Base-by-base conservation (phyloP, 2,797 vertebrate species). In the Falco concolor region DNA sequence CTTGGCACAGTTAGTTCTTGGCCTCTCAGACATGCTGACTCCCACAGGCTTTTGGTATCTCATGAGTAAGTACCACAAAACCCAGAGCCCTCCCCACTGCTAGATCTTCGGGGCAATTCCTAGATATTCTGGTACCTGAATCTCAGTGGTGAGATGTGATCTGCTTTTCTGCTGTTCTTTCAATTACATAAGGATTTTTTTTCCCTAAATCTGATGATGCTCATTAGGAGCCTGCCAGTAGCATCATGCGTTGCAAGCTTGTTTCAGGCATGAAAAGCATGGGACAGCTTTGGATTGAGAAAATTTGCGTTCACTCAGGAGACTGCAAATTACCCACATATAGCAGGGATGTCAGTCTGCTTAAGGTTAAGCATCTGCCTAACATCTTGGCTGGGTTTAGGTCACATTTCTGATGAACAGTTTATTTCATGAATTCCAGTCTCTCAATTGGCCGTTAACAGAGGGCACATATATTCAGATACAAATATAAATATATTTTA, bases 361-460 rank as follows among this genome's bases (percentile, higher is more conserved):
- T 44, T 38, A 34, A 47, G 64, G n/a, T 56, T 47, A 68, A 87
- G 86, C 89, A 84, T 95, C 89, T 94, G 78, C 83, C 75, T 63
- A 54, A 87, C 65, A 60, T 65, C 56, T 77, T 87, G 75, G 23
- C 47, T 78, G 79, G 61, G 52, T 49, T 82, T 36, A 25, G 65
- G 60, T 74, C 83, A 59, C 75, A 63, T 60, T 95, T 64, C 56
- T 74, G 79, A 75, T 56, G 87, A 87, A 70, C 5, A 36, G 80
- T 88, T 95, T 90, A 70, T 75, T 90, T 78, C 80, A 67, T 36
- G 63, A 92, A 90, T 88, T 92, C 90, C 84, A 57, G 80, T 53
- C 65, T 74, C 49, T 79, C 87, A 88, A 57, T 63, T 57, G 34
- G n/a, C 87, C 61, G 0, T 90, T 87, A 85, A 75, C 84, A 90